Evolutionary conservation across 30 jellyfish, hydroid and myxozoan species (phyloP).

Genomic region (Hydractinia symbiolongicarpus): DNA sequence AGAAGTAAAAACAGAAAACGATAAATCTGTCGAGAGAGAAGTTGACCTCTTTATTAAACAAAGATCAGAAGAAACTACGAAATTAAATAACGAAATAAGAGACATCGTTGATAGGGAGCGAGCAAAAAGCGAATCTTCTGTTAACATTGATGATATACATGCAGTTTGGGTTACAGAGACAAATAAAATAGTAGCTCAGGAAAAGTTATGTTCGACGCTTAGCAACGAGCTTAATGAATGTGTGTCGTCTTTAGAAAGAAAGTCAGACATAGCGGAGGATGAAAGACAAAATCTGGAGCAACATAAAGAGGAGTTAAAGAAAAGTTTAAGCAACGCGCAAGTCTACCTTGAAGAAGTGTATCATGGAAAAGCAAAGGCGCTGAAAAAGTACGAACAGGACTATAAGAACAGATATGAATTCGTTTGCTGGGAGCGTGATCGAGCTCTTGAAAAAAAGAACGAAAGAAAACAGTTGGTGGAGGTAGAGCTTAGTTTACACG

Average conservation of each 20-base stretch:
- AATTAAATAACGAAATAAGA: constrained; percentile 48
- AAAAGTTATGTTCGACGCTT: constrained; percentile 40
- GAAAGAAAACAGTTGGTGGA: constrained; percentile 34
- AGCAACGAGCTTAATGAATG: constrained; percentile 48
- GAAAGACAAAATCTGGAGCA: constrained; percentile 42
- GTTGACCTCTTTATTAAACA: constrained; percentile 45
- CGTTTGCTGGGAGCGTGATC: constrained; percentile 74
- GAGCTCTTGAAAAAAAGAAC: constrained; percentile 38
- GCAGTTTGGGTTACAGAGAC: constrained; percentile 56
- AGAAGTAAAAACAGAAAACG: constrained; percentile 49
- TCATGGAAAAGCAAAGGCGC: constrained; percentile 43
- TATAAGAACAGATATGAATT: constrained; percentile 58
- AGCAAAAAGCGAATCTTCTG: constrained; percentile 28
- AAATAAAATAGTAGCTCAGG: constrained; percentile 54
- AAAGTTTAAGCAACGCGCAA: constrained; percentile 31
- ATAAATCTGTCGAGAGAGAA: constrained; percentile 40
- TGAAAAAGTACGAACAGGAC: constrained; percentile 51
- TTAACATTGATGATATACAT: constrained; percentile 40
- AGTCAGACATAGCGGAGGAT: constrained; percentile 57
- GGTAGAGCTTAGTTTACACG: constrained; percentile 35
- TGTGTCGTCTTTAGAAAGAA: constrained; percentile 44
- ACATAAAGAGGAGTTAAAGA: constrained; percentile 29
- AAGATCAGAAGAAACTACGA: constrained; percentile 58
- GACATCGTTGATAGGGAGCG: constrained; percentile 27
- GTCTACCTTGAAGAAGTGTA: constrained; percentile 37